Base-by-base conservation (phyloP, 1,140 invertebrate species). In the Yoshiicerus persimilis region DNA sequence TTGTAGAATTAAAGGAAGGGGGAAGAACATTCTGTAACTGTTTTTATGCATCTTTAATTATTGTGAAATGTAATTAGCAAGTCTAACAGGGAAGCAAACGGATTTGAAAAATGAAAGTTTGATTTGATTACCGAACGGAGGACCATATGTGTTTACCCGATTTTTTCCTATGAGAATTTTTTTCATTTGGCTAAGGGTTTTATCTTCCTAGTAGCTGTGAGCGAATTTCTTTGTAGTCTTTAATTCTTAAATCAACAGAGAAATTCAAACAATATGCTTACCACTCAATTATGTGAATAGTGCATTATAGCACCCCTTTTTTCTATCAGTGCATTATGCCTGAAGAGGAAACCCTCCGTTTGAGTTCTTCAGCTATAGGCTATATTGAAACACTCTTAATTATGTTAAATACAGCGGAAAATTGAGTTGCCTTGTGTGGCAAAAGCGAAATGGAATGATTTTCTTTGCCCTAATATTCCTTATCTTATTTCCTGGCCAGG, bases 141-240 rank as follows among this genome's bases (percentile, higher is more conserved):
- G 10, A 80, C 27, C 32, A 32, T 16, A 4, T 80, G 75, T 80
- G 34, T 80, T 80, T 80, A 80, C 75, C 6, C 20, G 13, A 6
- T 80, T 80, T 80, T 80, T 80, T 80, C 75, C 75, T 80, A 34
- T 80, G 75, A 32, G 75, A 80, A 32, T 80, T 80, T 80, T 77
- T 80, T 38, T 34, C 16, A 80, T 34, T 34, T 16, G n/a, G 75
- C 23, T n/a, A 36, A 32, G 20, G 16, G n/a, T 56, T 56, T 56
- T n/a, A 56, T 47, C 4, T 5, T 4, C 47, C 47, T n/a, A 5
- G 20, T 56, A 20, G 47, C 47, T 56, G 47, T 56, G 47, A 56
- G 47, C 47, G 47, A 56, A 56, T 56, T n/a, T 56, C 47, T n/a
- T n/a, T n/a, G 11, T 13, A 27, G n/a, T 66, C 64, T 80, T 80